These are phyloP conservation scores for Thaumatotibia leucotreta DNA, from an alignment of 1,140 invertebrate genomes.

Conservation along the genomic window DNA sequence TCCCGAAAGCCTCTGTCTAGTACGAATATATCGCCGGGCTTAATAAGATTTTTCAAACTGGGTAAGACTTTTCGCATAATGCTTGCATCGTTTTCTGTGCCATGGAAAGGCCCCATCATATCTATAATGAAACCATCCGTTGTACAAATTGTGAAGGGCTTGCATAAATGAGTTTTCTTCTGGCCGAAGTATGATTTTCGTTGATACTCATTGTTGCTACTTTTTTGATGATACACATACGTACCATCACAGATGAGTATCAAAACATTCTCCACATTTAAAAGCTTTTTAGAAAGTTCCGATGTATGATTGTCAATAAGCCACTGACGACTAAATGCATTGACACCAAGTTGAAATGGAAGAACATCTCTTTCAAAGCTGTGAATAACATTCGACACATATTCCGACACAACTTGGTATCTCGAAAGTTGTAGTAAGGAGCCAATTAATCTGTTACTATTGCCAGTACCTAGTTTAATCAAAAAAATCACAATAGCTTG, in stretches of 20 bases:
- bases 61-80: background rate
- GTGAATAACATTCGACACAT: background rate
- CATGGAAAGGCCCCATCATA: slow-evolving; percentile 16
- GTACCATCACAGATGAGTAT: too few species aligned
- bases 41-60: background rate
- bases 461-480: background rate
- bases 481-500: background rate
- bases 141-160: slow-evolving; percentile 40
- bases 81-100: background rate
- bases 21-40: background rate
- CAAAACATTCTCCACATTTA: too few species aligned
- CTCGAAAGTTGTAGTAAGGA: background rate
- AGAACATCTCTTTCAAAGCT: background rate
- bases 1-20: too few species aligned
- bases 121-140: slow-evolving; percentile 38
- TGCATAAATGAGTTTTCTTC: slow-evolving; percentile 32
- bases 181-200: too few species aligned
- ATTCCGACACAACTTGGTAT: background rate
- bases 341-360: background rate
- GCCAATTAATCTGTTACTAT: background rate
- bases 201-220: too few species aligned
- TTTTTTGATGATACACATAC: too few species aligned
- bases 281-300: background rate
- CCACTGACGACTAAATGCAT: background rate
- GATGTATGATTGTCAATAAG: background rate